These are phyloP conservation scores for Caenorhabditis drosophilae DNA, from an alignment of 2,888 invertebrate species.

Conservation along the genomic window DNA sequence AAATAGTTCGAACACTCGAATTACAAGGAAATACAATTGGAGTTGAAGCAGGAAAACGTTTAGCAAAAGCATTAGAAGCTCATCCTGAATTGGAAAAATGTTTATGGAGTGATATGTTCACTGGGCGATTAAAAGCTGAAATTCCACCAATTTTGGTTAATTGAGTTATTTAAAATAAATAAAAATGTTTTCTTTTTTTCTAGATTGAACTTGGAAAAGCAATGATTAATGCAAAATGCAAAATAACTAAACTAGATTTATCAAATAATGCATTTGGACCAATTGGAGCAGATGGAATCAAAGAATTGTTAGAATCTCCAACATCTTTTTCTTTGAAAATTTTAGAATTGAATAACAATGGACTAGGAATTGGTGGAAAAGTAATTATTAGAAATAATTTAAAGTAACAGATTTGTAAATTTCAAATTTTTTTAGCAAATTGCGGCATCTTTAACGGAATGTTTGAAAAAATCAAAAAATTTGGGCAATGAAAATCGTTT, in stretches of 20 bases:
- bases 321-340: slow-evolving; percentile 84
- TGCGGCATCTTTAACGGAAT: slow-evolving; percentile 51
- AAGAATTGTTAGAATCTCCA: slow-evolving; percentile 80
- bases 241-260: slow-evolving; percentile 84
- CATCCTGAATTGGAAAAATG: slow-evolving; percentile 72
- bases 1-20: slow-evolving; percentile 38
- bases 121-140: slow-evolving; percentile 89
- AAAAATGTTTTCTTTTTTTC: too few species aligned
- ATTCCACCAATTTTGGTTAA: slow-evolving; percentile 86
- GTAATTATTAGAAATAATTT: too few species aligned
- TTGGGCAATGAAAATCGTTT: slow-evolving; percentile 73
- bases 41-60: slow-evolving; percentile 48
- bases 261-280: slow-evolving; percentile 98
- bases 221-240: slow-evolving; percentile 81
- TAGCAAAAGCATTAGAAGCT: slow-evolving; percentile 40
- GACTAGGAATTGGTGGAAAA: slow-evolving; percentile 88
- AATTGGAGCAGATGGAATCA: slow-evolving; percentile 85
- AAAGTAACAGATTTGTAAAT: too few species aligned
- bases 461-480: slow-evolving; percentile 38
- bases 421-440: too few species aligned
- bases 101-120: slow-evolving; percentile 94
- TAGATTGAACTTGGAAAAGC: slow-evolving; percentile 86
- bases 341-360: slow-evolving; percentile 89
- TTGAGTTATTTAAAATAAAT: too few species aligned
- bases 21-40: slow-evolving; percentile 61